Percentiles rank a stretch among this genome's conserved stretches.
These are phyloP conservation scores for Buathra laborator DNA, from an alignment of 2,888 invertebrate species.

Conservation along the genomic window DNA sequence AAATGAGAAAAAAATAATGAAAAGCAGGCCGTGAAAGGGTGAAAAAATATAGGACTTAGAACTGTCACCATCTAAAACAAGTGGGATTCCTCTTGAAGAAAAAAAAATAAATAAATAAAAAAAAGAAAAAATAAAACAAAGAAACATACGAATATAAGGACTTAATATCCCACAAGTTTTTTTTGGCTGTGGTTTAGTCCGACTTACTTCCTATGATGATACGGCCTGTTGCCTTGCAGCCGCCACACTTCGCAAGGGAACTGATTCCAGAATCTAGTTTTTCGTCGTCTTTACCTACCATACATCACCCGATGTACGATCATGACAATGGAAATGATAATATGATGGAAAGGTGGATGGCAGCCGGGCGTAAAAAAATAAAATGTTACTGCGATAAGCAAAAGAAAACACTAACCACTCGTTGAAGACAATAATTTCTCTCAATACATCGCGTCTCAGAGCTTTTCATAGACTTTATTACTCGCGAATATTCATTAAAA, in stretches of 20 bases:
- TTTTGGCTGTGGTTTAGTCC: conserved; percentile 80
- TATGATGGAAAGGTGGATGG: conserved; percentile 76
- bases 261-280: conserved; percentile 84
- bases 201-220: conserved; percentile 85
- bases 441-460: no score
- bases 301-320: conserved; percentile 84
- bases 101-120: conserved; percentile 57
- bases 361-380: conserved; percentile 63
- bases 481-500: conserved; percentile 9
- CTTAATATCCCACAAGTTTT: conserved; percentile 77
- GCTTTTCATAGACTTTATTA: no score
- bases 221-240: conserved; percentile 84
- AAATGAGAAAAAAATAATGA: conserved; percentile 18
- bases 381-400: conserved; percentile 69
- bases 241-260: conserved; percentile 84
- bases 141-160: conserved; percentile 57
- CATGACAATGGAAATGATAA: conserved; percentile 83
- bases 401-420: background rate
- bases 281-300: conserved; percentile 84
- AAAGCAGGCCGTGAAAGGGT: conserved; percentile 55
- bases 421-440: background rate
- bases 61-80: conserved; percentile 79
- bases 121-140: conserved; percentile 32
- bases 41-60: conserved; percentile 71
- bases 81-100: conserved; percentile 71